phyloP scores from a whole-genome alignment of 92 coral and sea anemone species.

The Metridium senile region DNA sequence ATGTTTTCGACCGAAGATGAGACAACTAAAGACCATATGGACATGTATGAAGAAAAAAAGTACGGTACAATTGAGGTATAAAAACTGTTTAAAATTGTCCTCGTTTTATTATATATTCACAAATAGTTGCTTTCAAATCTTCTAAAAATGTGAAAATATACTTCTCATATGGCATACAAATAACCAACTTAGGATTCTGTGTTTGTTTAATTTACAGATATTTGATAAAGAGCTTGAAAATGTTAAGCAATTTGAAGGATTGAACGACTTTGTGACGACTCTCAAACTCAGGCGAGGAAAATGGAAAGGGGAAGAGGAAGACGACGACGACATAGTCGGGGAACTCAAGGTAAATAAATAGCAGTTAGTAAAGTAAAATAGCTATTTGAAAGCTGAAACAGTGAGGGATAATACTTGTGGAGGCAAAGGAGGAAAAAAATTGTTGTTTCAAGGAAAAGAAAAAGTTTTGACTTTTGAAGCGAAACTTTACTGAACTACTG shows the following conservation, averaged over 20 bases:
- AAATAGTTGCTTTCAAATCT: no score
- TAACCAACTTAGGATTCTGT: not conserved
- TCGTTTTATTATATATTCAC: no score
- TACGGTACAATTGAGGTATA: constrained; percentile 67
- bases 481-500: no score
- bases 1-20: constrained; percentile 17
- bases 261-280: constrained; percentile 66
- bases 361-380: no score
- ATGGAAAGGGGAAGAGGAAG: constrained; percentile 63
- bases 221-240: constrained; percentile 64
- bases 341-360: constrained; percentile 70
- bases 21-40: constrained; percentile 41
- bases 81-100: no score
- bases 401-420: no score
- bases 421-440: no score
- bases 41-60: constrained; percentile 51
- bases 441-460: no score
- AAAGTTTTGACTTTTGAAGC: no score
- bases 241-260: constrained; percentile 47
- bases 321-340: constrained; percentile 70
- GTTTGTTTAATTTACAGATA: constrained; percentile 52
- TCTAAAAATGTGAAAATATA: no score
- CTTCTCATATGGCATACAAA: no score
- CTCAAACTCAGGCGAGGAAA: constrained; percentile 74
- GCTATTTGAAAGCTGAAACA: not conserved